Percentiles rank a stretch among this genome's conserved stretches.
These are phyloP conservation scores for Pitangus sulphuratus DNA, from an alignment of 2,797 vertebrate species.

Conservation along the genomic window DNA sequence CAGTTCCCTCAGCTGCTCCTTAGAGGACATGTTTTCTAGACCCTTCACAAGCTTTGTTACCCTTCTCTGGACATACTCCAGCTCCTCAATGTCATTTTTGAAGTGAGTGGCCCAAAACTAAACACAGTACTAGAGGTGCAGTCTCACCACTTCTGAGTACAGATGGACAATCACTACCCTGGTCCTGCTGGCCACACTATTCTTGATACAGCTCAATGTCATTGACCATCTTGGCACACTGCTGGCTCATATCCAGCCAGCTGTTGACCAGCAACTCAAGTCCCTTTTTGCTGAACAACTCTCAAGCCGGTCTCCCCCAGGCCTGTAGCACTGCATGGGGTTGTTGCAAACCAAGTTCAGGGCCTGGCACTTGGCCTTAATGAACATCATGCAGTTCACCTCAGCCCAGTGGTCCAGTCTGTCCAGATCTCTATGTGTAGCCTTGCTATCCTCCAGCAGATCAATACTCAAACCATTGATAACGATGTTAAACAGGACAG, in stretches of 20 bases:
- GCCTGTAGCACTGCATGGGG: accelerated
- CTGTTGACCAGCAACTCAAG: neutral
- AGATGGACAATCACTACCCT: neutral
- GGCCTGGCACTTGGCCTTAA: no score
- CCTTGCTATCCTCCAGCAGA: neutral
- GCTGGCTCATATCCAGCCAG: neutral
- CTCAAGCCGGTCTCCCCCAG: neutral
- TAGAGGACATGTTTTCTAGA: neutral
- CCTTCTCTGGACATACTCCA: accelerated
- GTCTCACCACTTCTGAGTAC: neutral
- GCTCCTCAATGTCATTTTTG: neutral
- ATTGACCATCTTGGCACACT: neutral
- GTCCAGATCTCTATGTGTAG: neutral
- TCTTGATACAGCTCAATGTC: neutral
- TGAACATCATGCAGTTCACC: neutral
- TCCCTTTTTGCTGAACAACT: neutral
- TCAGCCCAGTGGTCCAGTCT: neutral
- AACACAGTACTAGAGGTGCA: neutral
- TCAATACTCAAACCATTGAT: neutral
- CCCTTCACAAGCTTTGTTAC: neutral
- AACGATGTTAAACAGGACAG: neutral
- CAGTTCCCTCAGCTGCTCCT: neutral
- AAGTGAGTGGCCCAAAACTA: accelerated
- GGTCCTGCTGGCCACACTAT: neutral
- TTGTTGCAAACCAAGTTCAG: neutral